phyloP scores from a whole-genome alignment of 1,140 invertebrate genomes.

The Cecropterus lyciades region DNA sequence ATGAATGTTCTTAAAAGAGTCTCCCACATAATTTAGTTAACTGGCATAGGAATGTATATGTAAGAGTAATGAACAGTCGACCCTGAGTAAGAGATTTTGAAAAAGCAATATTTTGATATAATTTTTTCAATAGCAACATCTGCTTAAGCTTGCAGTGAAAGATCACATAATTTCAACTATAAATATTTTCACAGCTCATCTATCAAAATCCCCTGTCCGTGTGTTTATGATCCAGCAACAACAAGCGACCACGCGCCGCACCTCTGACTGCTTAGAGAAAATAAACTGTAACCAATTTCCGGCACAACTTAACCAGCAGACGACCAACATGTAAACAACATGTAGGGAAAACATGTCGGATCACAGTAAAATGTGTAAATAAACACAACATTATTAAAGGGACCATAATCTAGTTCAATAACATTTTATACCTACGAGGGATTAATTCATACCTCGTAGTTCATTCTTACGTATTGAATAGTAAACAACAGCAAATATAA shows the following conservation, averaged over 20 bases:
- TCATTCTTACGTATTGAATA: too few relatives aligned
- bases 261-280: constrained; percentile 17
- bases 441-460: too few relatives aligned
- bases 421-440: too few relatives aligned
- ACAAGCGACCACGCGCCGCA: background rate
- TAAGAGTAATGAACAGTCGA: background rate
- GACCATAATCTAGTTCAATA: background rate
- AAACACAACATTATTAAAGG: background rate
- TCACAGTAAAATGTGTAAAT: background rate
- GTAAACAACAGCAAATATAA: too few relatives aligned
- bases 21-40: too few relatives aligned
- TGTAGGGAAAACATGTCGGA: constrained; percentile 11
- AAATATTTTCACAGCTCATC: constrained; percentile 2
- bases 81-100: background rate
- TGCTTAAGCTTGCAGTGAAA: too few relatives aligned
- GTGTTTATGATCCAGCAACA: background rate
- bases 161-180: too few relatives aligned
- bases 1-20: too few relatives aligned
- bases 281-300: constrained; percentile 21
- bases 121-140: background rate
- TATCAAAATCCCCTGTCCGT: background rate
- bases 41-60: too few relatives aligned
- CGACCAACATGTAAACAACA: constrained; percentile 15
- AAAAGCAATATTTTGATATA: background rate
- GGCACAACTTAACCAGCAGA: constrained; percentile 9